These are phyloP conservation scores for Nasalis larvatus DNA, from an alignment of 2,113 vertebrate species.

Conservation along the genomic window DNA sequence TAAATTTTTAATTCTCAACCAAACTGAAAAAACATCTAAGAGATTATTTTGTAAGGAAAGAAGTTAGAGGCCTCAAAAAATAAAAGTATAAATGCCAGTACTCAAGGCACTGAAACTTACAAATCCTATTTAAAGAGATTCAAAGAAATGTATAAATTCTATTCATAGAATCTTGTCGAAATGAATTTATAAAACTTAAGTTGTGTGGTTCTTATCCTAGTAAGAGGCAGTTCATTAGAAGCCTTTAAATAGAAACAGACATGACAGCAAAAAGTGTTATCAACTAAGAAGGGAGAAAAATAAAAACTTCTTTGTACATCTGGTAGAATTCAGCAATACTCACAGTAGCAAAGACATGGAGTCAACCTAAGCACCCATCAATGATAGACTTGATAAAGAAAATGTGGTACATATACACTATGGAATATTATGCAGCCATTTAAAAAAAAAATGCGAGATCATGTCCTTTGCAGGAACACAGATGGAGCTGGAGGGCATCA, in stretches of 20 bases:
- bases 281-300: not conserved
- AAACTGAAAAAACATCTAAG: not conserved
- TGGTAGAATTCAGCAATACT: too few species aligned
- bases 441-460: too few species aligned
- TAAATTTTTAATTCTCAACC: not conserved
- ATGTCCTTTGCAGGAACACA: too few species aligned
- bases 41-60: not conserved
- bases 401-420: too few species aligned
- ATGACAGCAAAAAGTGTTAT: not conserved
- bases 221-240: not conserved
- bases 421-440: too few species aligned
- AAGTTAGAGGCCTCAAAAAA: not conserved
- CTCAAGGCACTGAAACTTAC: not conserved
- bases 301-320: not conserved
- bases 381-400: too few species aligned
- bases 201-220: not conserved
- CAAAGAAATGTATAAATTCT: not conserved
- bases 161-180: not conserved
- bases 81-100: not conserved
- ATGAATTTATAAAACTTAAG: slow-evolving; percentile 29
- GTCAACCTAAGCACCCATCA: too few species aligned
- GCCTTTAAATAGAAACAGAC: not conserved
- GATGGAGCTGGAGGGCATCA: too few species aligned
- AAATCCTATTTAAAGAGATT: not conserved
- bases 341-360: too few species aligned